A percentile compares a stretch with the other conserved stretches of the same genome.
Evolutionary conservation across 2,113 vertebrate genomes (phyloP).

Genomic region (Tricholaema leucomelas): DNA sequence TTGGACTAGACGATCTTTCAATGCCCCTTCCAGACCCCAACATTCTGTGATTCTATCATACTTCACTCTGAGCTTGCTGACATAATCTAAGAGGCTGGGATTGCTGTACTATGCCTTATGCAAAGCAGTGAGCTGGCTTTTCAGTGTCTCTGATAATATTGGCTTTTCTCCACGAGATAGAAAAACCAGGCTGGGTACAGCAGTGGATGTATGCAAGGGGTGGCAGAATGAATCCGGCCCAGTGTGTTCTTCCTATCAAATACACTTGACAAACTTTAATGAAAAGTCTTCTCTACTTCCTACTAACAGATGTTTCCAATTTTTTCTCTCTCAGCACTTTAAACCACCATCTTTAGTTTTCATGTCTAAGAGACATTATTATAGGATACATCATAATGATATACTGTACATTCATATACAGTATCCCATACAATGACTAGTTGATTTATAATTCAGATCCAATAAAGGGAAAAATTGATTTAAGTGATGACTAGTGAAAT

Average conservation of each 20-base stretch:
- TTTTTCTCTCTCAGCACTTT: constrained; percentile 78
- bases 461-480: constrained; percentile 79
- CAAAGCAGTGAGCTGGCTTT: not conserved
- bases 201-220: not conserved
- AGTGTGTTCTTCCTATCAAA: constrained; percentile 61
- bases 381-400: constrained; percentile 81
- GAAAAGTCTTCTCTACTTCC: constrained; percentile 77
- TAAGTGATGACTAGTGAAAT: constrained; percentile 80
- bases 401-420: constrained; percentile 78
- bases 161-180: not conserved
- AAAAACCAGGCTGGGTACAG: not conserved
- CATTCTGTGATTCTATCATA: too few relatives aligned
- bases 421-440: constrained; percentile 74
- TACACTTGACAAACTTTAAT: constrained; percentile 76
- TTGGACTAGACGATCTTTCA: too few relatives aligned
- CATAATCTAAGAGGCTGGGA: not conserved
- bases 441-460: constrained; percentile 80
- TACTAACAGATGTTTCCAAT: constrained; percentile 80
- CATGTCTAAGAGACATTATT: constrained; percentile 82
- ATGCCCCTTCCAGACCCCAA: too few relatives aligned
- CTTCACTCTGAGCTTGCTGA: not conserved
- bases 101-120: not conserved
- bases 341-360: constrained; percentile 80
- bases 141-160: not conserved
- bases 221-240: constrained; percentile 53